Base-by-base conservation (phyloP, 2,113 vertebrate genomes). In the Hepsetus odoe region DNA sequence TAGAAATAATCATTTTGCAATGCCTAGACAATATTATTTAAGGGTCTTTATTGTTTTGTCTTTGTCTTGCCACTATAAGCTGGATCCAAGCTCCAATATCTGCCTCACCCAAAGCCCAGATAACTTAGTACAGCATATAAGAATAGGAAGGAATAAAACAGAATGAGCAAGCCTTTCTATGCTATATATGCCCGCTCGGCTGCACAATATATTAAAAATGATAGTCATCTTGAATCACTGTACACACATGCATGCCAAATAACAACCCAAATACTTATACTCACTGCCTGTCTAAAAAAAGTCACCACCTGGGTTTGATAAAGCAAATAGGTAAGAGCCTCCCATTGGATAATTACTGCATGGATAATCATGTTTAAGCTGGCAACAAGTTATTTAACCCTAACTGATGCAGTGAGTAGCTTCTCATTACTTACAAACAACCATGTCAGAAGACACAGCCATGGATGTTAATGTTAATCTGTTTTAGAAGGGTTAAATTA, bases 111-210 rank as follows among this genome's bases (percentile, higher is more conserved):
- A 20, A 76, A 8, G 3, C 16, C 46, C 66, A 33, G 22, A 40
- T 42, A n/a, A 44, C 14, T 59, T 58, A 59, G 46, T 69, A 69
- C 65, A 44, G 51, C n/a, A n/a, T n/a, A n/a, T n/a, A n/a, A n/a
- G n/a, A n/a, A n/a, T 28, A 33, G 22, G n/a, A 3, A 42, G 14
- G 13, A 33, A 51, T 49, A 51, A 59, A 77, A 77, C 5, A 22
- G 51, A 77, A 46, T 69, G 49, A 69, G 30, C 20, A 1, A 51
- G 40, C n/a, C 24, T 72, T 9, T 58, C 67, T 56, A 12, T 53
- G 9, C 3, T 1, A 5, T 61, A 72, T 4, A 64, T 44, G n/a
- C 22, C 7, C 44, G 62, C 30, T 42, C 33, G n/a, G 5, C 5
- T 5, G 1, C 3, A 26, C 67, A 46, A 77, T 56, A 26, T 46